Conservation (phyloP, 64 coral and sea anemone species). For the Dendrophyllia cribrosa region DNA sequence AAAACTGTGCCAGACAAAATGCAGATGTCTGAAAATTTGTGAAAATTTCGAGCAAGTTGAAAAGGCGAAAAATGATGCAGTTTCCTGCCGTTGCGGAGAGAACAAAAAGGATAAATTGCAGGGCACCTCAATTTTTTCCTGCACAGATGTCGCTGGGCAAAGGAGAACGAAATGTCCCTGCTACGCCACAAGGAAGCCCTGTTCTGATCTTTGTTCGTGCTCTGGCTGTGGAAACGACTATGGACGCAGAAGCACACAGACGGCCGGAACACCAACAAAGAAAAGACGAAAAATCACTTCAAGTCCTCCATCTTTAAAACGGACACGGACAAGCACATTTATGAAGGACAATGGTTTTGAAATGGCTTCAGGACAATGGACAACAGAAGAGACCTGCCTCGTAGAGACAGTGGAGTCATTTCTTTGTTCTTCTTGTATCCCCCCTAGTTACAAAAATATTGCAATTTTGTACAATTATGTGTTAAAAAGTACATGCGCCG, state of each 20-base stretch:
- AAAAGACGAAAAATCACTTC: not conserved
- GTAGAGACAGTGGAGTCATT: conserved; percentile 23
- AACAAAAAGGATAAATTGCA: not conserved
- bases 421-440: not conserved
- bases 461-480: conserved; percentile 26
- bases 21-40: not conserved
- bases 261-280: not conserved
- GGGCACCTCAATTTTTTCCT: not conserved
- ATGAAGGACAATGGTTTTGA: not conserved
- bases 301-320: conserved; percentile 13
- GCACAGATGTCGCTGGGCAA: not conserved
- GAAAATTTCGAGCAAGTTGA: not conserved
- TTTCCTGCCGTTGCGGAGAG: not conserved
- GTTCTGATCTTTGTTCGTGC: not conserved
- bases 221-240: not conserved
- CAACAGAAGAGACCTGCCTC: conserved; percentile 7
- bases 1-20: not conserved
- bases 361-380: not conserved
- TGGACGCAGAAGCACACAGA: not conserved
- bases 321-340: not conserved
- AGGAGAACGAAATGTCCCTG: conserved; percentile 29
- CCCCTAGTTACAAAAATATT: not conserved
- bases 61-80: not conserved
- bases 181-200: not conserved
- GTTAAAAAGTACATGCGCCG: not conserved